Evolutionary conservation across 2,797 vertebrate genomes (phyloP).

Genomic region (Anguilla obscura): DNA sequence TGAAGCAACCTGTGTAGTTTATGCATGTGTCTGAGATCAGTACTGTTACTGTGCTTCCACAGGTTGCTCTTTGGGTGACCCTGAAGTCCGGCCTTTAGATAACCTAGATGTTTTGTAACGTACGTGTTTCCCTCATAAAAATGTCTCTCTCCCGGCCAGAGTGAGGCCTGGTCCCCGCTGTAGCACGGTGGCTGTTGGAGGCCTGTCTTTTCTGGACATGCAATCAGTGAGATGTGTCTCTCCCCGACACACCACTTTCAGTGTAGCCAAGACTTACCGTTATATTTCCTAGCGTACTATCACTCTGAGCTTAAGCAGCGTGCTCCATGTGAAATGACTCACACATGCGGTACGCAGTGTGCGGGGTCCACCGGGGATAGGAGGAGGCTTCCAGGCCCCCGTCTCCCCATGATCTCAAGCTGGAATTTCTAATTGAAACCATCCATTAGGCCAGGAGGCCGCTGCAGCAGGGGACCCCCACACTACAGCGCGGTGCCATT

Average conservation of each 20-base stretch:
- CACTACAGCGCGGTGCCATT: conserved; percentile 6
- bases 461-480: not conserved
- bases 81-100: not conserved
- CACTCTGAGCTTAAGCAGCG: conserved; percentile 25
- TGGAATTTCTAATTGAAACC: conserved; percentile 34
- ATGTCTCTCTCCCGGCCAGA: not conserved
- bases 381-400: conserved; percentile 10
- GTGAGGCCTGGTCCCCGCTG: not conserved
- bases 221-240: not conserved
- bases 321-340: conserved; percentile 18
- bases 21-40: not conserved
- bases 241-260: not conserved
- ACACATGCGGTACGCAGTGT: not conserved
- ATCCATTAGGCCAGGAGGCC: conserved; percentile 26
- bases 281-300: conserved; percentile 3
- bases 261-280: not conserved
- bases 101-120: not conserved
- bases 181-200: not conserved
- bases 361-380: conserved; percentile 16
- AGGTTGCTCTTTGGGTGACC: not conserved
- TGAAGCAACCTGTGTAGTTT: not conserved
- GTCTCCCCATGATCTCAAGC: conserved; percentile 17
- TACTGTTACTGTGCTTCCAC: not conserved
- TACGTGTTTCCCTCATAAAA: not conserved
- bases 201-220: not conserved